These are phyloP conservation scores for Cylindroiulus punctatus DNA, from an alignment of 2,888 invertebrate species.

Conservation along the genomic window DNA sequence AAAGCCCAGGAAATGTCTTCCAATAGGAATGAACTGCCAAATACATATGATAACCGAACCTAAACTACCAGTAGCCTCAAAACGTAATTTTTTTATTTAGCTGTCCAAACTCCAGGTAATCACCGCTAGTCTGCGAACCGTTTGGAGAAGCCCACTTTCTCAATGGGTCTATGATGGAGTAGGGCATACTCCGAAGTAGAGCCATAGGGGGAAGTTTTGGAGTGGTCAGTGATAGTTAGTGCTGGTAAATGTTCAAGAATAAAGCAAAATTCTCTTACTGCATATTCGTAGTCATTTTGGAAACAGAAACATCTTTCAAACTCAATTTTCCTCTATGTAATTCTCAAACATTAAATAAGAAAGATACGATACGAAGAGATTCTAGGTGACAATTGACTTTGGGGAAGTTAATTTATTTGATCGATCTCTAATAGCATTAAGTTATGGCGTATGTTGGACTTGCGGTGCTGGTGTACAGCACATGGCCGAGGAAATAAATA, in stretches of 20 bases:
- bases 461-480: not conserved
- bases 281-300: not conserved
- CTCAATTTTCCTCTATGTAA: not conserved
- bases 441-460: not conserved
- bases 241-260: too few species aligned
- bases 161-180: too few species aligned
- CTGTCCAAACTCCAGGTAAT: too few species aligned
- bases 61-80: not conserved
- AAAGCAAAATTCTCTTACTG: too few species aligned
- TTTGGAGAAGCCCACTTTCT: too few species aligned
- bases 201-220: too few species aligned
- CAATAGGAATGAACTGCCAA: not conserved
- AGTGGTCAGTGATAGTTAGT: too few species aligned
- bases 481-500: not conserved
- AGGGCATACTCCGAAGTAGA: too few species aligned
- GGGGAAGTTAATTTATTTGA: not conserved
- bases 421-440: not conserved
- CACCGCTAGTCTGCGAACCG: too few species aligned
- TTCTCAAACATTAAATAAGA: not conserved
- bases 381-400: not conserved
- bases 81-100: too few species aligned
- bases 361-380: not conserved
- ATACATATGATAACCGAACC: too few species aligned
- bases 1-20: not conserved
- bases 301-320: not conserved